Conservation (phyloP, 2,113 vertebrate genomes). For the Empidonax alnorum region DNA sequence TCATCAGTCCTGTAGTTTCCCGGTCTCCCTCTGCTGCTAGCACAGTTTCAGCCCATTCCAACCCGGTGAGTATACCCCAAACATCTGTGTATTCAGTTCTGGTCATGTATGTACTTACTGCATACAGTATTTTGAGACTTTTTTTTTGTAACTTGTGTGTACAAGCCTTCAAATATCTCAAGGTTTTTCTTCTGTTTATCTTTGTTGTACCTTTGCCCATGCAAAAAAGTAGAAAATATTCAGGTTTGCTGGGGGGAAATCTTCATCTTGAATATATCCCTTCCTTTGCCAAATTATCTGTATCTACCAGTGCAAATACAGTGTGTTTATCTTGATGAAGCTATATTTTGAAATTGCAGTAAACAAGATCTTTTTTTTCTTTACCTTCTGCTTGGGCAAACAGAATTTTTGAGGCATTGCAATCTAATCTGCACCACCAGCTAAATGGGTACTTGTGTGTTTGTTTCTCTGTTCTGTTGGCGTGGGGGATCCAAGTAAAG, state of each 20-base stretch:
- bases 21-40: slow-evolving; percentile 93
- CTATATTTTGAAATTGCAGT: not conserved
- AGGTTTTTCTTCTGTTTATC: not conserved
- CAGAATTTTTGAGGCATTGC: not conserved
- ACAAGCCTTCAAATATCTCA: not conserved
- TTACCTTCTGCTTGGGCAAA: not conserved
- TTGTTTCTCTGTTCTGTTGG: not conserved
- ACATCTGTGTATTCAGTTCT: not conserved
- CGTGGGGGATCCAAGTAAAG: not conserved
- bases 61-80: slow-evolving; percentile 77
- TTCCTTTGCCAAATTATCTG: not conserved
- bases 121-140: not conserved
- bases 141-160: not conserved
- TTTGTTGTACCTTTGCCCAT: not conserved
- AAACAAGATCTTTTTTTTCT: not conserved
- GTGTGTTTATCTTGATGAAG: not conserved
- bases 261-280: not conserved
- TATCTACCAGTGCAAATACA: not conserved
- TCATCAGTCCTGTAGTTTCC: slow-evolving; percentile 87
- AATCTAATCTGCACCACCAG: not conserved
- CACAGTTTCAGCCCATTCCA: slow-evolving; percentile 92
- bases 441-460: not conserved
- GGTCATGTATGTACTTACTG: not conserved
- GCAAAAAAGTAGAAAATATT: not conserved
- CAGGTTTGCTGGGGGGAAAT: not conserved